These are phyloP conservation scores for Phrynosoma blainvillii DNA, from an alignment of 2,113 vertebrate species.

Conservation along the genomic window DNA sequence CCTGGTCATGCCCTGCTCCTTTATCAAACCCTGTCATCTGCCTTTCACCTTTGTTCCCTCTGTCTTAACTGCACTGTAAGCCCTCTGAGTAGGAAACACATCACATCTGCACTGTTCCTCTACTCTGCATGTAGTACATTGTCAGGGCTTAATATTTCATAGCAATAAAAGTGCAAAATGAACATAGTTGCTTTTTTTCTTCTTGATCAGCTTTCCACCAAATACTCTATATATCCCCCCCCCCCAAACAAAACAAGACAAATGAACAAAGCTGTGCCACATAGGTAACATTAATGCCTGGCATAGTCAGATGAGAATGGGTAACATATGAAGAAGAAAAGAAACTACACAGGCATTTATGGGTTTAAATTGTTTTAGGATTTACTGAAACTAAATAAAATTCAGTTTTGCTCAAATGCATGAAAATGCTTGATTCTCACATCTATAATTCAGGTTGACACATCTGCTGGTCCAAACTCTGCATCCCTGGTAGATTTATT, in stretches of 20 bases:
- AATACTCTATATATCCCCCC: background rate
- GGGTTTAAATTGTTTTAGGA: background rate
- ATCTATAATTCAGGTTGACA: background rate
- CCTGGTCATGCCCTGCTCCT: background rate
- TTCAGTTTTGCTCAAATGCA: background rate
- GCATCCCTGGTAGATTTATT: too few species aligned
- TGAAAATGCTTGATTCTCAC: background rate
- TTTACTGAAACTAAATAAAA: background rate
- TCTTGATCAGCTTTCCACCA: background rate
- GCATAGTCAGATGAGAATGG: background rate
- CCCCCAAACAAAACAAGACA: background rate
- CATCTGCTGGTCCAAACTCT: background rate
- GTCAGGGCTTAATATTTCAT: slow-evolving; percentile 18
- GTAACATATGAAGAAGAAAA: background rate
- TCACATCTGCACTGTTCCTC: background rate
- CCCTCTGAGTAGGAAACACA: background rate
- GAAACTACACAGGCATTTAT: too few species aligned
- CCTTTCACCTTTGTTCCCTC: background rate
- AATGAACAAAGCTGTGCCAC: background rate
- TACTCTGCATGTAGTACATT: background rate
- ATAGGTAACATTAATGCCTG: background rate
- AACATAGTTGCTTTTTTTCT: background rate
- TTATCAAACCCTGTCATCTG: slow-evolving; percentile 15
- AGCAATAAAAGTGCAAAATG: background rate
- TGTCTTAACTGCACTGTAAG: slow-evolving; percentile 1